These are phyloP conservation scores for Hydrochoerus hydrochaeris DNA, from an alignment of 2,113 vertebrate genomes.

Conservation along the genomic window DNA sequence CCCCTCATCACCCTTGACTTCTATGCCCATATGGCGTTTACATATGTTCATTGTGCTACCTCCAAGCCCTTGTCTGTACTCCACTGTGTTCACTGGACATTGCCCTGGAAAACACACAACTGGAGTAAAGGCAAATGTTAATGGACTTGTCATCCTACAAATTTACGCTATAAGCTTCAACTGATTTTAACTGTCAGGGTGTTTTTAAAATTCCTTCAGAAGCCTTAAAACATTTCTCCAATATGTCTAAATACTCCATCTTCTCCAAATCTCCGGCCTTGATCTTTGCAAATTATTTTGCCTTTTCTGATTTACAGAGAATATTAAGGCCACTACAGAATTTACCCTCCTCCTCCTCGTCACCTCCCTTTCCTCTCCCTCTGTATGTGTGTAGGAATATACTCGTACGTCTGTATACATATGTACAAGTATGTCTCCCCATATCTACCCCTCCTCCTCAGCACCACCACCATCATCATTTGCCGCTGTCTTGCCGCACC, in stretches of 20 bases:
- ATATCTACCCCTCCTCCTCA: neutral
- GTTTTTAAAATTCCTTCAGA: constrained; percentile 2
- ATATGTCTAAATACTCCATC: neutral
- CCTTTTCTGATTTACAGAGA: neutral
- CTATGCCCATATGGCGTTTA: neutral
- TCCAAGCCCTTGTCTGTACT: neutral
- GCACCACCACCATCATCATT: neutral
- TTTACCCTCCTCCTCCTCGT: neutral
- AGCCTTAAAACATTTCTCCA: neutral
- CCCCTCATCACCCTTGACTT: neutral
- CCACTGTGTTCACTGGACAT: neutral
- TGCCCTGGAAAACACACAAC: neutral
- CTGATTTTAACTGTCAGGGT: neutral
- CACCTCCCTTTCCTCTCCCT: neutral
- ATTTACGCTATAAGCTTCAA: neutral
- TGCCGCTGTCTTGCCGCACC: neutral
- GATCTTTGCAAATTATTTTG: constrained; percentile 32
- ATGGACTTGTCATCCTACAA: neutral
- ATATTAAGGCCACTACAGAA: neutral
- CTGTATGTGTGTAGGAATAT: neutral
- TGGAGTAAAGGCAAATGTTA: neutral
- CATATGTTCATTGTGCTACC: neutral
- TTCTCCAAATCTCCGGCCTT: neutral
- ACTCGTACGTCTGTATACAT: neutral
- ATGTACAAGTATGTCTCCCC: neutral